Evolutionary conservation across 35 echinoderm and acorn worm species (phyloP).

Genomic region (Apostichopus californicus): DNA sequence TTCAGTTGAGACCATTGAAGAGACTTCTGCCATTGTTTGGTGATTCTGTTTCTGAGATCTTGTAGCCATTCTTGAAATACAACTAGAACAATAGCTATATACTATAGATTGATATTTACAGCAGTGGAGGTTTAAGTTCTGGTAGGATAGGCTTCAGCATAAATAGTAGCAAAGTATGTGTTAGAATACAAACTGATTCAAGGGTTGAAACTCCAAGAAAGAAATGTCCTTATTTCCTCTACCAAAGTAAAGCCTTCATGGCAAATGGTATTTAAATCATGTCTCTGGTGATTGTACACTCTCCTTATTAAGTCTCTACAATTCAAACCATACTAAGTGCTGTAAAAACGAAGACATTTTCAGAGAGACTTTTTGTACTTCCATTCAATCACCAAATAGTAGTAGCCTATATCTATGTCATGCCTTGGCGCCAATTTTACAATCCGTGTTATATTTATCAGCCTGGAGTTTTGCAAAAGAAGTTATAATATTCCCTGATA

Average conservation of each 20-base stretch:
- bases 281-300: neutral
- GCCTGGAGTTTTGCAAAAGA: no score
- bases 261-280: no score
- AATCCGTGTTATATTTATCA: no score
- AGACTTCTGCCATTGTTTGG: constrained; percentile 10
- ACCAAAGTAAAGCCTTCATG: neutral
- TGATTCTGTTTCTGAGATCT: neutral
- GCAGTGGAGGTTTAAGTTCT: neutral
- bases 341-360: no score
- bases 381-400: no score
- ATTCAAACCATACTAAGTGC: neutral
- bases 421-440: no score
- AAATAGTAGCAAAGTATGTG: neutral
- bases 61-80: neutral
- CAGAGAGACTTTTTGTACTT: no score
- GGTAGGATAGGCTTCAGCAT: neutral
- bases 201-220: neutral
- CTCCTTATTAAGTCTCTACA: neutral
- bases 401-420: no score
- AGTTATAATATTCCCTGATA: no score
- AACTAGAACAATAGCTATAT: no score
- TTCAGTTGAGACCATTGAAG: neutral
- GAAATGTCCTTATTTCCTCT: neutral
- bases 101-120: no score
- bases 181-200: neutral